A percentile compares a stretch with the other conserved stretches of the same genome.
Evolutionary conservation across 1,140 invertebrate genomes (phyloP).

Genomic region (Brachionus angularis): DNA sequence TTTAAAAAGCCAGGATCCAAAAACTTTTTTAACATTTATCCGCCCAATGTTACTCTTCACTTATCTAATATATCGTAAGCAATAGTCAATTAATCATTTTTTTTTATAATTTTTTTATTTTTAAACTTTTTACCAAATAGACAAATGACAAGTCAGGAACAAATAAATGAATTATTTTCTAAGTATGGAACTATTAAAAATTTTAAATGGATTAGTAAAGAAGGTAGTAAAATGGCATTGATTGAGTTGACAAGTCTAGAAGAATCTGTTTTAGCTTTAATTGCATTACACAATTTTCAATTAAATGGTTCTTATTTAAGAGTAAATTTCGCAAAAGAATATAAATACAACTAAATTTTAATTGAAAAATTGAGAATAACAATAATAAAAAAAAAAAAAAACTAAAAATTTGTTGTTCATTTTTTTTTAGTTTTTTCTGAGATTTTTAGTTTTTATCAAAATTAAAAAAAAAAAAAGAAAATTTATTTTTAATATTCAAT

Average conservation of each 20-base stretch:
- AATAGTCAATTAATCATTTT: background rate
- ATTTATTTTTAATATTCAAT: no score
- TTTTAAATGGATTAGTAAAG: slow-evolving; percentile 70
- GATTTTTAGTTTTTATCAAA: no score
- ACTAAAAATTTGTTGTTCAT: background rate
- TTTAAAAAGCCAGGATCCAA: slow-evolving; percentile 99
- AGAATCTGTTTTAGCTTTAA: slow-evolving; percentile 87
- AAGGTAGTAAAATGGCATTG: slow-evolving; percentile 92
- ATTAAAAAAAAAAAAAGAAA: no score
- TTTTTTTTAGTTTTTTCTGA: no score
- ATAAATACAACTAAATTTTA: slow-evolving; percentile 28
- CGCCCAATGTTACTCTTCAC: slow-evolving; percentile 92
- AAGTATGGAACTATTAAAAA: slow-evolving; percentile 40
- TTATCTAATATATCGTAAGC: slow-evolving; percentile 90
- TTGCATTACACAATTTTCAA: slow-evolving; percentile 56
- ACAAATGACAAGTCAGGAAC: slow-evolving; percentile 48
- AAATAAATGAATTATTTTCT: slow-evolving; percentile 39
- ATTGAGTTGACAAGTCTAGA: slow-evolving; percentile 89
- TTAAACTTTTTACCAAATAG: background rate
- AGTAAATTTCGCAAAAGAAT: slow-evolving; percentile 42
- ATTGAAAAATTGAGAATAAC: no score
- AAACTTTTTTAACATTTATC: slow-evolving; percentile 99
- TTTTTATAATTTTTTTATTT: background rate
- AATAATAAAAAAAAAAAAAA: background rate
- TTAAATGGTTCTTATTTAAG: slow-evolving; percentile 41